Base-by-base conservation (phyloP, 2,797 vertebrate species). In the Falco biarmicus region DNA sequence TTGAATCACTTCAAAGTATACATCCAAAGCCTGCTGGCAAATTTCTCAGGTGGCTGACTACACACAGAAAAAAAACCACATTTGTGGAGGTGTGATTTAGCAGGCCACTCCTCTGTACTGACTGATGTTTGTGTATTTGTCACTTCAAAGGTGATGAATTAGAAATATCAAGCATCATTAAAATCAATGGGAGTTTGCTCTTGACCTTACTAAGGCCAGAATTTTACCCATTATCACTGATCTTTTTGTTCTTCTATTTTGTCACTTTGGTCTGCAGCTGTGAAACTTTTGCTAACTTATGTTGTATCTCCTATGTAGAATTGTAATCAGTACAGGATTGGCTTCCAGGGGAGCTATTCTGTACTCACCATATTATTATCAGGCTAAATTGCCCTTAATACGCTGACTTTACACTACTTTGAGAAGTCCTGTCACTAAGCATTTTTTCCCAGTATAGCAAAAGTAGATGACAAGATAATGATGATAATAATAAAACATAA, bases 281-380 rank as follows among this genome's bases (percentile, higher is more conserved):
- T 77, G 90, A 94, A 97, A 89, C 91, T 97, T 96, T 68, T 77
- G n/a, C 82, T 89, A 92, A 90, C 91, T 94, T 93, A 19, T 43
- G 32, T 95, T 95, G 95, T 88, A 86, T 93, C 80, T 93, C 64
- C 80, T 64, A 34, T 77, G 48, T 68, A 89, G 95, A 95, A 89
- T 50, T 90, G 90, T 94, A 96, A 95, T 95, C 94, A 84, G 64
- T 29, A 28, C 37, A 71, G 84, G 86, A 93, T 84, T 96, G 93
- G 93, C 89, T 90, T 96, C 92, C 93, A 90, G 53, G 90, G 90
- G 84, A 87, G 95, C 53, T 90, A 24, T 90, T 96, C 90, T 95
- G 59, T 87, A 59, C 71, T 90, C n/a, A 50, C 71, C 37, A 53
- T 64, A 74, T 87, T 93, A 76, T 83, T 95, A 96, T 69, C 80